These are phyloP conservation scores for Clamator glandarius DNA, from an alignment of 2,797 vertebrate genomes.

Conservation along the genomic window DNA sequence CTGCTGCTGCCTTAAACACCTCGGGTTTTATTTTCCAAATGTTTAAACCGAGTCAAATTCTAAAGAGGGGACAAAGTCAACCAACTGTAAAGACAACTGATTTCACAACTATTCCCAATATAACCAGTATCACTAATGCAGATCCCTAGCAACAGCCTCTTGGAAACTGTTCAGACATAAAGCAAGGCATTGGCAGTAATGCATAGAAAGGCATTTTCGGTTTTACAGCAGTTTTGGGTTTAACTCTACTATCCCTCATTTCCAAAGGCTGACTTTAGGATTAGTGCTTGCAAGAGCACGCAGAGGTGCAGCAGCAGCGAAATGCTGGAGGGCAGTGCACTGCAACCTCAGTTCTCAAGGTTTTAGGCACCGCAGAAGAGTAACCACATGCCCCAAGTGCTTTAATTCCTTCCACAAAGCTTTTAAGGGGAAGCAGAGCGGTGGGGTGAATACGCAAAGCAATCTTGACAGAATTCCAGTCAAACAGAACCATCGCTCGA, in stretches of 20 bases:
- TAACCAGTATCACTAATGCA: not conserved
- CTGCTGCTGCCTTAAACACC: not conserved
- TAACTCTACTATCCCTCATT: not conserved
- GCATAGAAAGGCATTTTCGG: not conserved
- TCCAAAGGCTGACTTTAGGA: not conserved
- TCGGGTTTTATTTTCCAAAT: too few relatives aligned
- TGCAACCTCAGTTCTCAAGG: not conserved
- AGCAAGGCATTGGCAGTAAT: not conserved
- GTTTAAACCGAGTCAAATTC: not conserved
- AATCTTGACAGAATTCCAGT: not conserved
- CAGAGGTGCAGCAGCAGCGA: not conserved
- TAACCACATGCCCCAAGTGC: not conserved
- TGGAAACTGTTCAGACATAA: not conserved
- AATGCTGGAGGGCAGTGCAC: fast-evolving
- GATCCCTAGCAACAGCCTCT: not conserved
- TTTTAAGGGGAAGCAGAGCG: not conserved
- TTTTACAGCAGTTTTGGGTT: not conserved
- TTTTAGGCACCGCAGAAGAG: not conserved
- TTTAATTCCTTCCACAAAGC: not conserved
- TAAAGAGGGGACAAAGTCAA: not conserved
- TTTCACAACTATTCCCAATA: not conserved
- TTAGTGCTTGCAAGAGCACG: fast-evolving
- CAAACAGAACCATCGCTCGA: not conserved
- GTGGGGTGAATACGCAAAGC: not conserved
- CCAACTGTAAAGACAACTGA: not conserved